phyloP scores from a whole-genome alignment of 2,797 vertebrate species.

The Lutjanus campechanus region DNA sequence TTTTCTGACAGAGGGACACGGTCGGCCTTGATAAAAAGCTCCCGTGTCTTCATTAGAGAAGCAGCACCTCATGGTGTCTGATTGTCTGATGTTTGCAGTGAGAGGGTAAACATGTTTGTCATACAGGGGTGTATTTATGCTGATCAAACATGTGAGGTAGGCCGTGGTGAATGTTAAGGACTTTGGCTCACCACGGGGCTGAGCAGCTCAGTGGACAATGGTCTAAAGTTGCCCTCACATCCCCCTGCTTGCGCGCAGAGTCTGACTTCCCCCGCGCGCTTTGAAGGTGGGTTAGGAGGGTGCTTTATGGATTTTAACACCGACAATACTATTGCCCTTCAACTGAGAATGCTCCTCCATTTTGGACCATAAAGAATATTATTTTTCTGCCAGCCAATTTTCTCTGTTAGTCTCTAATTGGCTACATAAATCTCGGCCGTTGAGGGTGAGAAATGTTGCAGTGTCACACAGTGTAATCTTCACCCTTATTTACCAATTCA shows the following conservation, averaged over 20 bases:
- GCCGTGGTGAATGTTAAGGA: constrained; percentile 70
- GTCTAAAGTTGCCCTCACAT: constrained; percentile 34
- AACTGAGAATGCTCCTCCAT: constrained; percentile 94
- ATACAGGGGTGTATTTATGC: constrained; percentile 72
- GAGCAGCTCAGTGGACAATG: constrained; percentile 22
- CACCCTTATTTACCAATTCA: constrained; percentile 99
- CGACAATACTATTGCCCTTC: constrained; percentile 95
- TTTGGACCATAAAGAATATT: constrained; percentile 99
- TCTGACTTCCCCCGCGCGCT: constrained; percentile 82
- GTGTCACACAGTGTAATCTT: constrained; percentile 99
- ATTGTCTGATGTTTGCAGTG: constrained; percentile 81
- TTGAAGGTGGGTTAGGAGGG: constrained; percentile 80
- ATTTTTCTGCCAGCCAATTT: constrained; percentile 99
- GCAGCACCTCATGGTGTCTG: constrained; percentile 73
- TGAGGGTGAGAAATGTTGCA: constrained; percentile 99
- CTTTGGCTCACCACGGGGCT: constrained; percentile 45
- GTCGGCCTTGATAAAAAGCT: constrained; percentile 73
- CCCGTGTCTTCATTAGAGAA: constrained; percentile 80
- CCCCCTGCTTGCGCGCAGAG: constrained; percentile 72
- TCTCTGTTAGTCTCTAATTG: constrained; percentile 99
- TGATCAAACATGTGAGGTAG: constrained; percentile 73
- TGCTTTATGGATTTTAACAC: constrained; percentile 93
- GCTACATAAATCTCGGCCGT: constrained; percentile 99
- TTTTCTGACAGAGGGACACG: constrained; percentile 41
- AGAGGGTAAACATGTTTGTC: constrained; percentile 82